These are phyloP conservation scores for Tyria jacobaeae DNA, from an alignment of 2,888 invertebrate species.

Conservation along the genomic window DNA sequence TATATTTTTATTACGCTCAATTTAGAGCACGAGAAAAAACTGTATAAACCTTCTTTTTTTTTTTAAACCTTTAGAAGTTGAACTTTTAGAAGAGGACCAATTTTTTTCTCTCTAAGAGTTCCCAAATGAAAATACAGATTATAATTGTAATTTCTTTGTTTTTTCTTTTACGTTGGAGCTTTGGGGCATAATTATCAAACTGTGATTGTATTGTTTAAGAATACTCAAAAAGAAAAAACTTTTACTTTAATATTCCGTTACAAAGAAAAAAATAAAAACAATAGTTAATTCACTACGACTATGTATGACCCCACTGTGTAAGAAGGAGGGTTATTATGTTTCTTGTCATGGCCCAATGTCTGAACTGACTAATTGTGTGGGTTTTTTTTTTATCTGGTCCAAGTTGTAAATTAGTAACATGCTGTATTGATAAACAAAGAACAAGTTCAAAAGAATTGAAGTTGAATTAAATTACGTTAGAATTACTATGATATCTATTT, in stretches of 20 bases:
- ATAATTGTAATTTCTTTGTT: conserved; percentile 1
- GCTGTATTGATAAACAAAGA: not conserved
- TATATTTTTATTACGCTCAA: conserved; percentile 24
- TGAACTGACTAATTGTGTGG: too few species aligned
- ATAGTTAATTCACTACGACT: not conserved
- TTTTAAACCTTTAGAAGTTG: conserved; percentile 32
- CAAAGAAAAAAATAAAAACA: not conserved
- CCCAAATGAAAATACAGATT: conserved; percentile 22
- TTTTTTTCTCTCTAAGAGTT: conserved; percentile 22
- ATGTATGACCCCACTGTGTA: too few species aligned
- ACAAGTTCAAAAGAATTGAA: not conserved
- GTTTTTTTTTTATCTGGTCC: too few species aligned
- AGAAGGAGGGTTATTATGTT: too few species aligned
- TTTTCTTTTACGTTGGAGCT: not conserved
- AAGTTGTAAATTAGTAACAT: too few species aligned
- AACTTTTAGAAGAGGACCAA: conserved; percentile 30
- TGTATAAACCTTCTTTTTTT: conserved; percentile 17
- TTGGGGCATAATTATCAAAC: not conserved
- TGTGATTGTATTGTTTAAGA: conserved; percentile 1
- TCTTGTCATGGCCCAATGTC: too few species aligned
- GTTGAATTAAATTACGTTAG: not conserved
- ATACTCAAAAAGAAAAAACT: not conserved
- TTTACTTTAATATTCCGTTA: not conserved
- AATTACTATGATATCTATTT: not conserved
- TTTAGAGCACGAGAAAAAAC: conserved; percentile 19